A percentile compares a stretch with the other conserved stretches of the same genome.
Conservation (phyloP, 2,888 invertebrate genomes). For the Drosophila falleni region DNA sequence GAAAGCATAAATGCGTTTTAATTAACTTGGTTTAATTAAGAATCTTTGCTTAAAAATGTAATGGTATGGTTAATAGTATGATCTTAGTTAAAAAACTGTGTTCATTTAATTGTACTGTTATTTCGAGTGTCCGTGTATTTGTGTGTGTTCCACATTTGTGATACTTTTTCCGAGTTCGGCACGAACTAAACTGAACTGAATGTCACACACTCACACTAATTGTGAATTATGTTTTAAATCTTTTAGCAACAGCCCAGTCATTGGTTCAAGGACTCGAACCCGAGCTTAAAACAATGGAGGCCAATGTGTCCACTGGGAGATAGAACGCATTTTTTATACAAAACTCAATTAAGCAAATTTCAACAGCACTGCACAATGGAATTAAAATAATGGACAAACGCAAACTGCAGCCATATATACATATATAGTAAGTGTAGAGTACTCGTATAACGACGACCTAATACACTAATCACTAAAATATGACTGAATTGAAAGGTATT, state of each 20-base stretch:
- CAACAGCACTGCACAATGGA: constrained; percentile 14
- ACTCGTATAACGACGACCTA: neutral
- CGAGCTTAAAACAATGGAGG: constrained; percentile 25
- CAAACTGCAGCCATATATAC: neutral
- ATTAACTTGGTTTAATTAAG: constrained; percentile 41
- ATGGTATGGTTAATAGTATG: neutral
- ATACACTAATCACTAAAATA: neutral
- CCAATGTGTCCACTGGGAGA: constrained; percentile 41
- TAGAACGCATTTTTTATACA: constrained; percentile 29
- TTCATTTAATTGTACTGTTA: neutral
- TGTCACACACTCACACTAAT: constrained; percentile 26
- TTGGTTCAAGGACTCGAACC: neutral
- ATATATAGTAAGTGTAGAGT: neutral
- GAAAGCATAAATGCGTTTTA: neutral
- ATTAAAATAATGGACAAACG: neutral
- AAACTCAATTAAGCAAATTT: constrained; percentile 50
- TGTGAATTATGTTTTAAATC: constrained; percentile 50
- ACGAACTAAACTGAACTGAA: neutral
- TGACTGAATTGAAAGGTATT: too few relatives aligned
- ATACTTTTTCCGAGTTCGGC: too few relatives aligned
- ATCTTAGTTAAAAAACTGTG: neutral
- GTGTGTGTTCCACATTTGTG: constrained; percentile 29
- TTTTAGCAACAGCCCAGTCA: constrained; percentile 31
- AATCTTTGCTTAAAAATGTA: constrained; percentile 13
- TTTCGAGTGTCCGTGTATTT: constrained; percentile 5